A percentile compares a stretch with the other conserved stretches of the same genome.
Evolutionary conservation across 2,797 vertebrate genomes (phyloP).

Genomic region (Chiropotes sagulatus): DNA sequence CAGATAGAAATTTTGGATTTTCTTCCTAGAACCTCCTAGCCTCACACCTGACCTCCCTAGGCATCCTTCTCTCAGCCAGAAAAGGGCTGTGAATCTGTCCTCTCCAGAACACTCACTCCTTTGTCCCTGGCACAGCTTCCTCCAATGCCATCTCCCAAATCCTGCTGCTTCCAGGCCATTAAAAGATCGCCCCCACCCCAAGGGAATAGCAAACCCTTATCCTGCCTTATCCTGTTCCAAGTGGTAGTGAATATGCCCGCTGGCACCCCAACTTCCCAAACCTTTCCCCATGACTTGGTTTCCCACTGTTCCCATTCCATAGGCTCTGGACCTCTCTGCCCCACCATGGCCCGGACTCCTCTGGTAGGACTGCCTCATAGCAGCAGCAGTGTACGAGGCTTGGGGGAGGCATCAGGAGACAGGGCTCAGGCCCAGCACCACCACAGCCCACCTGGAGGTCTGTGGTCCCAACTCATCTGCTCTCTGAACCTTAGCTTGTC

Average conservation of each 20-base stretch:
- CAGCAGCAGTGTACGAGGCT: accelerated
- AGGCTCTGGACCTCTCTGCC: accelerated
- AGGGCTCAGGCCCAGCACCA: neutral
- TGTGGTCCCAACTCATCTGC: neutral
- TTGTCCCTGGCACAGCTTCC: too few species aligned
- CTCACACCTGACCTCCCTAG: neutral
- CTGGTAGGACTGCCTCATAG: neutral
- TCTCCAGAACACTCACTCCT: too few species aligned
- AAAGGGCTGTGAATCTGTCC: neutral
- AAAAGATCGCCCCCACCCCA: neutral
- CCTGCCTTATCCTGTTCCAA: neutral
- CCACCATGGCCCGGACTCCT: neutral
- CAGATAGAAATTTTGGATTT: neutral
- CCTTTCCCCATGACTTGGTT: neutral
- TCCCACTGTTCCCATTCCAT: neutral
- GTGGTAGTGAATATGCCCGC: neutral
- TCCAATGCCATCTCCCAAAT: neutral
- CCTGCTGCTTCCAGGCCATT: neutral
- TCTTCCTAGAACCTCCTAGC: neutral
- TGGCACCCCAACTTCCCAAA: neutral
- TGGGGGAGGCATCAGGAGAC: neutral
- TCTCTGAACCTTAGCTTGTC: neutral
- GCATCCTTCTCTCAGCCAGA: neutral
- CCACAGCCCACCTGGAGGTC: neutral
- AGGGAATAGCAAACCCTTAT: neutral